Percentiles rank a stretch among this genome's conserved stretches.
Conservation (phyloP, 2,797 vertebrate genomes). For the Sphenodon punctatus region DNA sequence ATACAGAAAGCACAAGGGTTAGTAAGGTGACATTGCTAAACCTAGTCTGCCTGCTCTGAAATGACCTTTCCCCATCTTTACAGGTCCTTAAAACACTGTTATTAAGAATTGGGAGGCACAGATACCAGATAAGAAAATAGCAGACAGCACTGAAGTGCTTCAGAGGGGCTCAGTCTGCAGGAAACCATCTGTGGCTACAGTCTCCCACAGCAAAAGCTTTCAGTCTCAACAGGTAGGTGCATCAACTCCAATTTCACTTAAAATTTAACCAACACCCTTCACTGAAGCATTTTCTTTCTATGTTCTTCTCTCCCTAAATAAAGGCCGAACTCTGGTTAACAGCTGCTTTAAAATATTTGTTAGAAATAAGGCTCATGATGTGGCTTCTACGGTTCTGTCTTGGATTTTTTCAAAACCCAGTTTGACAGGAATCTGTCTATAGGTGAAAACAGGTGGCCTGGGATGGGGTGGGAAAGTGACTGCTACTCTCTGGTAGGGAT, state of each 20-base stretch:
- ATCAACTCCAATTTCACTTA: slow-evolving; percentile 12
- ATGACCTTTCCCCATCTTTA: slow-evolving; percentile 1
- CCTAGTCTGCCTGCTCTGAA: slow-evolving; percentile 32
- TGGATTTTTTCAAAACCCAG: too few species aligned
- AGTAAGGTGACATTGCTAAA: slow-evolving; percentile 65
- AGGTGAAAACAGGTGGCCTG: too few species aligned
- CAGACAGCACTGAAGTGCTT: slow-evolving; percentile 42
- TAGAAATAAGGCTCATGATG: too few species aligned
- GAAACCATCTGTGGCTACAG: background rate
- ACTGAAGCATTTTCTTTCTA: background rate
- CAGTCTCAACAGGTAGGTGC: slow-evolving; percentile 39
- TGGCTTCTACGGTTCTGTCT: too few species aligned
- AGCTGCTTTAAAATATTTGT: too few species aligned
- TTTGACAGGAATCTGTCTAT: too few species aligned
- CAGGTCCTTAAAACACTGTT: slow-evolving; percentile 58
- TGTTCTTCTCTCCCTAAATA: too few species aligned
- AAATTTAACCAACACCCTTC: background rate
- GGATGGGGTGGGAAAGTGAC: too few species aligned
- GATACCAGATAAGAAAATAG: slow-evolving; percentile 52
- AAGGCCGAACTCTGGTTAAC: too few species aligned
- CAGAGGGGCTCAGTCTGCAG: slow-evolving; percentile 28
- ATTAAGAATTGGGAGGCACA: slow-evolving; percentile 64
- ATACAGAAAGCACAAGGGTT: background rate
- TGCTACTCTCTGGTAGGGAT: too few species aligned
- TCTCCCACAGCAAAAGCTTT: slow-evolving; percentile 43